These are phyloP conservation scores for Pomatorhinus ruficollis DNA, from an alignment of 2,113 vertebrate species.

Conservation along the genomic window DNA sequence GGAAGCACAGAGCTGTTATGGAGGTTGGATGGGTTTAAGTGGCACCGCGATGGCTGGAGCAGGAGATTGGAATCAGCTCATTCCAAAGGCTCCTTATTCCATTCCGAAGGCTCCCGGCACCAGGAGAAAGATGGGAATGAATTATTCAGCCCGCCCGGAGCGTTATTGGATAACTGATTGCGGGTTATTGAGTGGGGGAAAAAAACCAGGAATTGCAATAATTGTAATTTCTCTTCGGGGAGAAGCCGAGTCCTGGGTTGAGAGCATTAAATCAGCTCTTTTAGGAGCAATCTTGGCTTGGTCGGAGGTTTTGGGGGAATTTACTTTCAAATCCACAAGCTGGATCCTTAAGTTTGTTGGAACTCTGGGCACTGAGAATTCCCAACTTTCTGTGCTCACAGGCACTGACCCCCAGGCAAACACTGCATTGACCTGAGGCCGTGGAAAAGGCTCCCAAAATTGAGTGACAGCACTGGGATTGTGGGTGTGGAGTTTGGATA, in stretches of 20 bases:
- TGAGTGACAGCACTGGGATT: too few relatives aligned
- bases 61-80: constrained; percentile 20
- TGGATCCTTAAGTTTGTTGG: neutral
- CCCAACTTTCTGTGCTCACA: too few relatives aligned
- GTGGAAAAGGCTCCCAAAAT: too few relatives aligned
- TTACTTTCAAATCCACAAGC: neutral
- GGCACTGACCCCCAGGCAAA: too few relatives aligned
- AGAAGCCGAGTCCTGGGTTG: neutral
- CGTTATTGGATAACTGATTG: neutral
- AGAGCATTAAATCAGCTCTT: neutral
- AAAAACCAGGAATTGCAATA: constrained; percentile 6
- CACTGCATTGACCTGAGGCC: too few relatives aligned
- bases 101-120: neutral
- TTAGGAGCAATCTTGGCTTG: neutral
- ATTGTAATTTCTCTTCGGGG: neutral
- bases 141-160: neutral
- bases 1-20: constrained; percentile 17
- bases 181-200: neutral
- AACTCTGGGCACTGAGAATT: neutral
- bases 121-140: neutral
- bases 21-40: neutral
- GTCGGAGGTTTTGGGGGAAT: neutral
- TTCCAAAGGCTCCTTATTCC: neutral
- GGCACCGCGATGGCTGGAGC: constrained; percentile 10
- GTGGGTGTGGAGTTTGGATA: too few relatives aligned